Evolutionary conservation across 2,797 vertebrate species (phyloP).

Genomic region (Gallinago solitaria): DNA sequence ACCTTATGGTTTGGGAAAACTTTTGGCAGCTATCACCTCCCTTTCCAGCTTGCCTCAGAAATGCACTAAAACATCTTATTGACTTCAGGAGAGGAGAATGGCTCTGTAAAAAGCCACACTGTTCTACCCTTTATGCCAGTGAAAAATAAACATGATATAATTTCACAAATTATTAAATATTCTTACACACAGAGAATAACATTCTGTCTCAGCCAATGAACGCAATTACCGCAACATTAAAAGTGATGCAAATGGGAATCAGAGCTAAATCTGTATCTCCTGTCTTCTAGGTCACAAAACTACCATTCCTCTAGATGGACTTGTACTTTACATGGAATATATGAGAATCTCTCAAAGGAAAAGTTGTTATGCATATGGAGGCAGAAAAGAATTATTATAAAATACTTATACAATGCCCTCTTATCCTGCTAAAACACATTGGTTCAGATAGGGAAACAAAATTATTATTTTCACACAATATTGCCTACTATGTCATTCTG

Average conservation of each 20-base stretch:
- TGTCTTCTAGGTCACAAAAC: not conserved
- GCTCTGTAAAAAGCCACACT: not conserved
- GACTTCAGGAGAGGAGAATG: not conserved
- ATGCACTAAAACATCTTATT: not conserved
- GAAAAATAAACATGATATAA: not conserved
- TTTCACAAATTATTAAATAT: not conserved
- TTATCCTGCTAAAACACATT: not conserved
- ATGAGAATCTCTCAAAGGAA: not conserved
- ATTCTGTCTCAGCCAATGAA: not conserved
- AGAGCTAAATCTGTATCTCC: not conserved
- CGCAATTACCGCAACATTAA: not conserved
- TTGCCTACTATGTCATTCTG: not conserved
- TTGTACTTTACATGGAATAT: not conserved
- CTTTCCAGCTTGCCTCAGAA: not conserved
- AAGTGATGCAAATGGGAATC: not conserved
- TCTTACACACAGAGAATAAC: not conserved
- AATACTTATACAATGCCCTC: not conserved
- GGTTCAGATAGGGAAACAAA: not conserved
- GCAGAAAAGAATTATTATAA: not conserved
- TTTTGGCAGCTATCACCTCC: not conserved
- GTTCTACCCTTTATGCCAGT: not conserved
- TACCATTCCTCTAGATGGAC: not conserved
- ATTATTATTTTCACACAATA: not conserved
- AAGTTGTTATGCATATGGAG: not conserved
- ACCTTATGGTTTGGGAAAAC: not conserved